phyloP scores from a whole-genome alignment of 2,797 vertebrate genomes.

The Tarsius wallacei region DNA sequence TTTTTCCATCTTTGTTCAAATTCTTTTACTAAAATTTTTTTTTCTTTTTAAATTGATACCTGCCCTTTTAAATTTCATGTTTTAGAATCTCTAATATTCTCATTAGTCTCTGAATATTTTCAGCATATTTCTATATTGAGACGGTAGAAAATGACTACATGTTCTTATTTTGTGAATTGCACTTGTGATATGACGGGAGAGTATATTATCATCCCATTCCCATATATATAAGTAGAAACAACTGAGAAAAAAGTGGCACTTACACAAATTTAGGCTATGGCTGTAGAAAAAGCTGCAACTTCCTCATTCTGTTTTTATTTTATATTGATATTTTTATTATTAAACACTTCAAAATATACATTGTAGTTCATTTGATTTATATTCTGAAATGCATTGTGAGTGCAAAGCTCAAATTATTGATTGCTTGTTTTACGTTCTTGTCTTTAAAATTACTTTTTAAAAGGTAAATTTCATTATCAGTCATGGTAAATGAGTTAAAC shows the following conservation, averaged over 20 bases:
- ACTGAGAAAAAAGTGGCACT: not conserved
- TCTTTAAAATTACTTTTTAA: conserved; percentile 55
- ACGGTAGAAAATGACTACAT: not conserved
- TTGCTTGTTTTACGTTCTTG: not conserved
- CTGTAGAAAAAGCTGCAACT: conserved; percentile 15
- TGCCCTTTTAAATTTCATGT: conserved; percentile 26
- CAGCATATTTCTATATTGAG: not conserved
- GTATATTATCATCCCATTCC: not conserved
- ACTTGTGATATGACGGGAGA: not conserved
- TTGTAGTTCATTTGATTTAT: conserved; percentile 35
- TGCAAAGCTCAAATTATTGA: not conserved
- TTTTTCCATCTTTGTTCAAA: not conserved
- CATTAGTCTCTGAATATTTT: not conserved
- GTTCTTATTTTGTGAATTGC: conserved; percentile 7
- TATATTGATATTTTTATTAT: conserved; percentile 23
- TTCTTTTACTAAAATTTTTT: not conserved
- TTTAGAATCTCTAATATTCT: conserved; percentile 27
- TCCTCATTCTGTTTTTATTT: conserved; percentile 7
- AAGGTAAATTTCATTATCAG: not conserved
- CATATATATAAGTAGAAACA: not conserved
- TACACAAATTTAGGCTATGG: not conserved
- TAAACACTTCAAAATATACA: conserved; percentile 9
- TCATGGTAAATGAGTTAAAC: not conserved
- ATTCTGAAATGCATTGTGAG: not conserved
- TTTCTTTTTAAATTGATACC: not conserved